Percentiles rank a stretch among this genome's conserved stretches.
Conservation (phyloP, 2,113 vertebrate species). For the Phrynosoma blainvillii region DNA sequence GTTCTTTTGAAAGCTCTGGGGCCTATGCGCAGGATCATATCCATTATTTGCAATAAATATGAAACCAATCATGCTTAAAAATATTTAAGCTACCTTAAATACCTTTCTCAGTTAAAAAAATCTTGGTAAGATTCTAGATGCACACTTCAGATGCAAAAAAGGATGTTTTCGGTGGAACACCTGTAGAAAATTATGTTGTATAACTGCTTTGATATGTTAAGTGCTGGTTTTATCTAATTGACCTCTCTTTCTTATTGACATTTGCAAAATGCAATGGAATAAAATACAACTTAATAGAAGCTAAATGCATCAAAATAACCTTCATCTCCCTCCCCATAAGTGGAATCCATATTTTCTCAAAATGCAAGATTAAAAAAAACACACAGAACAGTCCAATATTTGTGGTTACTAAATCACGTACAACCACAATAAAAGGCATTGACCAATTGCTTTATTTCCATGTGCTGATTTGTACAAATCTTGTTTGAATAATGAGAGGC, state of each 20-base stretch:
- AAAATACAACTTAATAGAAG: slow-evolving; percentile 57
- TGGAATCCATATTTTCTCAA: slow-evolving; percentile 41
- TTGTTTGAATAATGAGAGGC: slow-evolving; percentile 64
- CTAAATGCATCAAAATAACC: slow-evolving; percentile 48
- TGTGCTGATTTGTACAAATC: slow-evolving; percentile 60
- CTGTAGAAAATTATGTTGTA: slow-evolving; percentile 27
- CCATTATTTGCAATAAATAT: not conserved
- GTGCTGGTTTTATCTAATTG: slow-evolving; percentile 37
- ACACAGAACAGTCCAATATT: slow-evolving; percentile 35
- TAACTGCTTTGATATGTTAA: slow-evolving; percentile 56
- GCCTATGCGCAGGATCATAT: not conserved
- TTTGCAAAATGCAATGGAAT: slow-evolving; percentile 64
- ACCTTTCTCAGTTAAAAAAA: not conserved
- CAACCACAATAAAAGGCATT: slow-evolving; percentile 62
- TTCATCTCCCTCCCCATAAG: slow-evolving; percentile 24
- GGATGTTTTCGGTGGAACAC: slow-evolving; percentile 27
- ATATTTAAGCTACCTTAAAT: not conserved
- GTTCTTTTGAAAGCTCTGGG: not conserved
- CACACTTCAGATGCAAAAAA: not conserved
- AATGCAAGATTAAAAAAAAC: not conserved
- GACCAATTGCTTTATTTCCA: slow-evolving; percentile 65
- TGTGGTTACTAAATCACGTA: slow-evolving; percentile 30
- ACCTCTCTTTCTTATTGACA: slow-evolving; percentile 65
- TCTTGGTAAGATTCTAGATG: not conserved
- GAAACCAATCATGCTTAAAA: not conserved